A percentile compares a stretch with the other conserved stretches of the same genome.
phyloP scores from a whole-genome alignment of 1,140 invertebrate genomes.

The Atopsyche davidsoni region DNA sequence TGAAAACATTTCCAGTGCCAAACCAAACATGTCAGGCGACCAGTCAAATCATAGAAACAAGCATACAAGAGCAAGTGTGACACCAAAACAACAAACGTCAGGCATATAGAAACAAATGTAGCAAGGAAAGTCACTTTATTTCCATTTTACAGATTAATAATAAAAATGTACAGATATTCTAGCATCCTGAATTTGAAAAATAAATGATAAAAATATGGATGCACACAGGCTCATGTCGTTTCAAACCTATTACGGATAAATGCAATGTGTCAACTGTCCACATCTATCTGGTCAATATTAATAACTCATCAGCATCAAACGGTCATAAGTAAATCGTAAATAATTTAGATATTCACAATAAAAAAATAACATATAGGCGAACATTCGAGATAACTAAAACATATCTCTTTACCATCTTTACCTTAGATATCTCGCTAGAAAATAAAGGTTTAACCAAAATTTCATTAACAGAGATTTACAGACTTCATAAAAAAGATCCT shows the following conservation, averaged over 20 bases:
- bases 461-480: slow-evolving; percentile 17
- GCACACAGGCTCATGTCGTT: slow-evolving; percentile 1
- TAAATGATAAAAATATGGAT: slow-evolving; percentile 6
- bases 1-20: slow-evolving; percentile 28
- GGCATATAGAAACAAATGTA: slow-evolving; percentile 45
- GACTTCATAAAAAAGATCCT: slow-evolving; percentile 24
- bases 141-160: slow-evolving; percentile 24
- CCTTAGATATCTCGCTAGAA: slow-evolving; percentile 2
- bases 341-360: no score
- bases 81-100: slow-evolving; percentile 49
- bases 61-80: slow-evolving; percentile 36
- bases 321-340: no score
- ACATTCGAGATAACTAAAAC: slow-evolving; percentile 24
- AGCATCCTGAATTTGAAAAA: slow-evolving; percentile 18
- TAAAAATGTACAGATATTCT: slow-evolving; percentile 18
- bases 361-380: slow-evolving; percentile 5
- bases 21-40: slow-evolving; percentile 30
- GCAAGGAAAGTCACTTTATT: slow-evolving; percentile 32
- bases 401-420: slow-evolving; percentile 19
- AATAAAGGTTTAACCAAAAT: slow-evolving; percentile 2
- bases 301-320: no score
- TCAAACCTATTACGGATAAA: slow-evolving; percentile 5
- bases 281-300: no score
- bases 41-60: slow-evolving; percentile 29
- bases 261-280: no score